phyloP scores from a whole-genome alignment of 2,888 invertebrate species.

The Amblyteles armatorius region DNA sequence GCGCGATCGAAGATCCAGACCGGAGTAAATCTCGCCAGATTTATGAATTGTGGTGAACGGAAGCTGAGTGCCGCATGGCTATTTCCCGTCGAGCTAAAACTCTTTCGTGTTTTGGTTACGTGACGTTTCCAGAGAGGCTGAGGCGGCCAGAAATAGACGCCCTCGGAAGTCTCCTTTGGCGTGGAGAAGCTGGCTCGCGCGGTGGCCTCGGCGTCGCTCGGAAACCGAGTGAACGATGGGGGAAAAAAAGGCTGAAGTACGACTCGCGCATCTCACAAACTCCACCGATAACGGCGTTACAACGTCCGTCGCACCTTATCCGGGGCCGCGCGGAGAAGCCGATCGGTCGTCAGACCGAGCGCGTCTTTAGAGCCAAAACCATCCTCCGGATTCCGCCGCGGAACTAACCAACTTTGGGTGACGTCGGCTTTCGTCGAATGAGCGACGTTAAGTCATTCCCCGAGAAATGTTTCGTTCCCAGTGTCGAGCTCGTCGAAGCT shows the following conservation, averaged over 20 bases:
- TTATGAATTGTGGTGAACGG: conserved; percentile 8
- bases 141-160: conserved; percentile 57
- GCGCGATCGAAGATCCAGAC: neutral
- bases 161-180: conserved; percentile 41
- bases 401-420: conserved; percentile 7
- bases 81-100: neutral
- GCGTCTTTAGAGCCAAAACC: neutral
- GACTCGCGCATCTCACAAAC: conserved; percentile 26
- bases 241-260: conserved; percentile 36
- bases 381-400: conserved; percentile 23
- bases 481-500: conserved; percentile 47
- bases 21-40: neutral
- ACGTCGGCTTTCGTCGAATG: conserved; percentile 6
- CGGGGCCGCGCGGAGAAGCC: neutral
- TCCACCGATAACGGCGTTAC: conserved; percentile 1
- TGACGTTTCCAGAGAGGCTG: conserved; percentile 53
- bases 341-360: neutral
- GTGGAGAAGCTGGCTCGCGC: conserved; percentile 16
- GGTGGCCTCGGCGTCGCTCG: neutral
- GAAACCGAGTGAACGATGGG: conserved; percentile 2
- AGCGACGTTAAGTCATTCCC: neutral
- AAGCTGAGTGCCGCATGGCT: conserved; percentile 4
- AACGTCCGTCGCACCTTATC: neutral
- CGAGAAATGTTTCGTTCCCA: conserved; percentile 43
- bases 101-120: conserved; percentile 62